These are phyloP conservation scores for Rhea pennata DNA, from an alignment of 2,113 vertebrate genomes.

Conservation along the genomic window DNA sequence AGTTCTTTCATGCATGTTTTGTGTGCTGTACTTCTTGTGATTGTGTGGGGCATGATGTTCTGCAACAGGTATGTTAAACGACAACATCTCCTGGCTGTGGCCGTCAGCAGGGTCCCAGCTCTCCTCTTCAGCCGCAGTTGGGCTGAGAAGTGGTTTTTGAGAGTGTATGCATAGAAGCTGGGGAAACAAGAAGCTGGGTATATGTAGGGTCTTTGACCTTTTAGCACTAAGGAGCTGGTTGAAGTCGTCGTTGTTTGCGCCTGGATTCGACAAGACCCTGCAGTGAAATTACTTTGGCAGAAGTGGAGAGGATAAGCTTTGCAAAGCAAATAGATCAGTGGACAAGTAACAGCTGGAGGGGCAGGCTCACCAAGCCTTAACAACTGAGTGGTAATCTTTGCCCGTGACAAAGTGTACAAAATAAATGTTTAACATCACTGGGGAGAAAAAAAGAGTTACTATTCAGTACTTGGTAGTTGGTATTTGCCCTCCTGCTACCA, in stretches of 20 bases:
- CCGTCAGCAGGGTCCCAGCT: neutral
- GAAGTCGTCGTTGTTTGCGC: constrained; percentile 59
- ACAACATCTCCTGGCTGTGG: neutral
- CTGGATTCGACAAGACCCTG: constrained; percentile 61
- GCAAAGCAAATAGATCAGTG: constrained; percentile 65
- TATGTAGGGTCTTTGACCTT: constrained; percentile 58
- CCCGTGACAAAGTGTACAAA: constrained; percentile 40
- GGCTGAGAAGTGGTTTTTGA: neutral
- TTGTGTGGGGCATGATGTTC: fast-evolving
- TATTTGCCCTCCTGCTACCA: constrained; percentile 1
- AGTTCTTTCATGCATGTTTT: fast-evolving
- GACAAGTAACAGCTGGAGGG: constrained; percentile 58
- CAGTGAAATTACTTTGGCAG: constrained; percentile 74
- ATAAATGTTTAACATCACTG: constrained; percentile 63
- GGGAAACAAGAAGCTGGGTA: neutral
- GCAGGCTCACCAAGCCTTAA: neutral
- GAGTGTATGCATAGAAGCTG: fast-evolving
- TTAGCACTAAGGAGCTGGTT: constrained; percentile 61
- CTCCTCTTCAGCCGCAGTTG: neutral
- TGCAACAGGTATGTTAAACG: neutral
- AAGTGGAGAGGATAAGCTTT: constrained; percentile 65
- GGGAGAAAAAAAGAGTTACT: constrained; percentile 31
- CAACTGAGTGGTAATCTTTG: constrained; percentile 51
- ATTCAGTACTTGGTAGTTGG: constrained; percentile 33
- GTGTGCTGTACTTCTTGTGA: neutral